A percentile compares a stretch with the other conserved stretches of the same genome.
Conservation (phyloP, 2,888 invertebrate genomes). For the Meandrusa payeni region DNA sequence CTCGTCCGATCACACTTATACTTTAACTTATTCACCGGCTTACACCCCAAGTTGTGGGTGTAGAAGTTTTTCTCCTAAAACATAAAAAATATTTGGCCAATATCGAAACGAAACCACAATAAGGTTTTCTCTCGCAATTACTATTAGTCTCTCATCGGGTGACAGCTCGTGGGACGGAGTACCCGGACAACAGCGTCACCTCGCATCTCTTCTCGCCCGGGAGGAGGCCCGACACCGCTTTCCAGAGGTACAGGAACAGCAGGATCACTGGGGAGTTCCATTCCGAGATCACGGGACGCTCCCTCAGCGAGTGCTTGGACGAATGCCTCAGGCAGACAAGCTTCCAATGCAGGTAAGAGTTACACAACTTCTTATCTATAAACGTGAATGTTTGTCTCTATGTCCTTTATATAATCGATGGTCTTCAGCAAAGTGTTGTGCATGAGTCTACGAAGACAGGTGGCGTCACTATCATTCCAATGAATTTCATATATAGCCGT, state of each 20-base stretch:
- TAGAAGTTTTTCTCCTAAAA: too few relatives aligned
- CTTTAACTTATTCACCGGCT: too few relatives aligned
- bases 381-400: too few relatives aligned
- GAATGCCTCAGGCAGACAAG: constrained; percentile 94
- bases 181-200: constrained; percentile 92
- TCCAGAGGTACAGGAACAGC: constrained; percentile 92
- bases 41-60: too few relatives aligned
- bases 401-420: too few relatives aligned
- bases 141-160: constrained; percentile 80
- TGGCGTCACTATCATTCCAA: too few relatives aligned
- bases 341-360: constrained; percentile 93
- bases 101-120: constrained; percentile 28
- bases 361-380: too few relatives aligned
- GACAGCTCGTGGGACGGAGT: constrained; percentile 92
- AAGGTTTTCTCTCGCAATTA: constrained; percentile 36
- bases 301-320: constrained; percentile 93
- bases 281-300: constrained; percentile 93
- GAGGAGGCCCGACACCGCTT: constrained; percentile 92
- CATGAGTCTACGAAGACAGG: too few relatives aligned
- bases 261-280: constrained; percentile 93
- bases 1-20: too few relatives aligned
- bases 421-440: too few relatives aligned
- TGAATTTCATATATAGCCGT: too few relatives aligned
- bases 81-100: background rate
- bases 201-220: constrained; percentile 92